phyloP scores from a whole-genome alignment of 1,140 invertebrate species.

The Trachymyrmex cornetzi region DNA sequence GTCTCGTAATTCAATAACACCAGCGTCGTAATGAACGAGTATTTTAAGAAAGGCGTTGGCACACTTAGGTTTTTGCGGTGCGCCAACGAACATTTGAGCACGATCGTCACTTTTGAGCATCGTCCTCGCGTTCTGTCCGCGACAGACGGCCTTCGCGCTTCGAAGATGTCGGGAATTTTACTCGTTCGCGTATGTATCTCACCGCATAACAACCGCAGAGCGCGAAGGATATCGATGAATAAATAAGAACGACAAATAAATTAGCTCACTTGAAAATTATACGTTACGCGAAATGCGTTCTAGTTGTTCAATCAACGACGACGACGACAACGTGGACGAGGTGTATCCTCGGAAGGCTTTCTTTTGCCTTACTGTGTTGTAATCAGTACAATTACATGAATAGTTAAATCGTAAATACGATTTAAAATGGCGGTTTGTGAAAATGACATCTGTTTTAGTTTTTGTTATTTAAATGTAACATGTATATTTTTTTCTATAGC shows the following conservation, averaged over 20 bases:
- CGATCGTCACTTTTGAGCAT: neutral
- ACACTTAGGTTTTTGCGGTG: conserved; percentile 20
- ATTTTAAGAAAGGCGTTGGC: conserved; percentile 53
- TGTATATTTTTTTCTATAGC: neutral
- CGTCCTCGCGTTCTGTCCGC: neutral
- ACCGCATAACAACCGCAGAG: neutral
- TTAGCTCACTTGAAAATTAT: conserved; percentile 33
- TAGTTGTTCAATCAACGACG: neutral
- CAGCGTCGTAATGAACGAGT: conserved; percentile 34
- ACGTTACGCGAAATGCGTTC: conserved; percentile 2
- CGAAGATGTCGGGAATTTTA: neutral
- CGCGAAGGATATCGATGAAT: neutral
- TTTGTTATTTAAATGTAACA: neutral
- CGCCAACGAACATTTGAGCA: neutral
- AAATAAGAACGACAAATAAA: conserved; percentile 37
- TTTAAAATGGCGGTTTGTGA: neutral
- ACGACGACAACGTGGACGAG: no score
- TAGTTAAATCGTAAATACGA: neutral
- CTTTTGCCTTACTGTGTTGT: neutral
- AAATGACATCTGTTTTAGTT: neutral
- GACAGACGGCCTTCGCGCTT: neutral
- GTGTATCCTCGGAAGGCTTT: neutral
- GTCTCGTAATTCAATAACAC: conserved; percentile 49
- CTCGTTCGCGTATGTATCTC: no score
- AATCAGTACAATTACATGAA: neutral